Evolutionary conservation across 1,140 invertebrate genomes (phyloP).

Genomic region (Caerostris extrusa): DNA sequence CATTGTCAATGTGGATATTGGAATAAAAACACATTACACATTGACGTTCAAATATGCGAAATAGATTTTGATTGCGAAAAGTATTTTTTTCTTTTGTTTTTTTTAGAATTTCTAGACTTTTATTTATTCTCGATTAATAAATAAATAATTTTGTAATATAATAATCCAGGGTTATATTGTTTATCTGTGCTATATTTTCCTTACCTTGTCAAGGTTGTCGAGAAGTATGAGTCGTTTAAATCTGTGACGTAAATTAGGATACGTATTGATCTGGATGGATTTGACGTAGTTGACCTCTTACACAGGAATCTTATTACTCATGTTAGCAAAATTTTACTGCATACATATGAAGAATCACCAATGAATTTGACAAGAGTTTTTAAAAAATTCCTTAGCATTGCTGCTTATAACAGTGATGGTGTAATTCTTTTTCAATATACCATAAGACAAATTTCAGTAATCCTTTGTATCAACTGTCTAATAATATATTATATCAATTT

Average conservation of each 20-base stretch:
- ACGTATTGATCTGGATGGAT: neutral
- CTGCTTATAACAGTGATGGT: too few species aligned
- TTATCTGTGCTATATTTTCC: constrained; percentile 45
- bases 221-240: constrained; percentile 3
- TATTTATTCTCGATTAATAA: neutral
- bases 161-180: constrained; percentile 27
- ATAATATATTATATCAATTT: too few species aligned
- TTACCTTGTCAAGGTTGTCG: constrained; percentile 38
- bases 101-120: neutral
- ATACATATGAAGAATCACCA: neutral
- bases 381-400: too few species aligned
- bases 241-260: constrained; percentile 36
- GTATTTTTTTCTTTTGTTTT: neutral
- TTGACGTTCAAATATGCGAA: neutral
- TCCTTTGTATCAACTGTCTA: too few species aligned
- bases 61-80: constrained; percentile 42
- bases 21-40: constrained; percentile 8
- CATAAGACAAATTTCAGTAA: too few species aligned
- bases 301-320: neutral
- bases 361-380: too few species aligned
- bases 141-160: constrained; percentile 1
- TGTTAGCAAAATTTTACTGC: neutral
- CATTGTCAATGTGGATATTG: neutral
- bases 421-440: too few species aligned
- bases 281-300: neutral